Base-by-base conservation (phyloP, 1,140 invertebrate genomes). In the Epicauta chinensis region DNA sequence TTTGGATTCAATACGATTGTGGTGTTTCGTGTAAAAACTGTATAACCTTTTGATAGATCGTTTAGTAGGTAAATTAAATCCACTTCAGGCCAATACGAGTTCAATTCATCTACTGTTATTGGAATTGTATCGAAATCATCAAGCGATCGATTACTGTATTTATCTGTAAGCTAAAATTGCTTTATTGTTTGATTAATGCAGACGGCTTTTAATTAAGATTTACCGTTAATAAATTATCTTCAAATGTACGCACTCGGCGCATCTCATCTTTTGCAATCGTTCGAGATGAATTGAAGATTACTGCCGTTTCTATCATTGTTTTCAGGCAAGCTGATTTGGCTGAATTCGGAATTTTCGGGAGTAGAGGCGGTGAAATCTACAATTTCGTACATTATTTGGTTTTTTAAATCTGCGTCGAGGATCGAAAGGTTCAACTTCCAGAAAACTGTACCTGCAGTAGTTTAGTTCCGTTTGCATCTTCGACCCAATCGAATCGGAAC, bases 401-500 rank as follows among this genome's bases (percentile, higher is more conserved):
- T 5, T 23, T 23, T 23, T n/a, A n/a, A n/a, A n/a, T n/a, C n/a
- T n/a, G n/a, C n/a, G n/a, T n/a, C n/a, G n/a, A n/a, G n/a, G n/a
- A n/a, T n/a, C n/a, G n/a, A n/a, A n/a, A n/a, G n/a, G n/a, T n/a
- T n/a, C n/a, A n/a, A 23, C 7, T 23, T 23, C 1, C 4, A 23
- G 7, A 5, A 5, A 23, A 7, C 7, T 3, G 23, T 23, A 23
- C 45, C 34, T 38, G 10, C 30, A 47, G 37, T 14, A 34, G 16
- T 34, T 42, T 52, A 12, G 11, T 29, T 10, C 23, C 43, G n/a
- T 30, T 38, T n/a, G 30, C 36, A 12, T 52, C 38, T 23, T 45
- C 43, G 14, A 41, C 16, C n/a, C 34, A 34, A 5, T 41, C 43
- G 10, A 54, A 13, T 34, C 15, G 15, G 6, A 50, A 43, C 9